Evolutionary conservation across 2,113 vertebrate species (phyloP).

Genomic region (Dicaeum eximium): DNA sequence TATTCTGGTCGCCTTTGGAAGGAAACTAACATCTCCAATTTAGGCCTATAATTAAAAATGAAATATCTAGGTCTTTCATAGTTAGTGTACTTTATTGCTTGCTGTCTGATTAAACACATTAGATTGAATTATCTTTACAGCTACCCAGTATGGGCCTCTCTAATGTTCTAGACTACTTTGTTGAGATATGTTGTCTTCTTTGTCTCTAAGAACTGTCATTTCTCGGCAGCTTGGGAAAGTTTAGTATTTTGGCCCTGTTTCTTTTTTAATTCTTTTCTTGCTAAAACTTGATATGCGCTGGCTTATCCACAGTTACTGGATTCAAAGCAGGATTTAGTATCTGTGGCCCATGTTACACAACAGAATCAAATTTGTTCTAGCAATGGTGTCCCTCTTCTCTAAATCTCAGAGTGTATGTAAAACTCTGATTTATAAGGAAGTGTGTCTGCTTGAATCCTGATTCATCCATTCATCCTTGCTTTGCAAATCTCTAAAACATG

Average conservation of each 20-base stretch:
- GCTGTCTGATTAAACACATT: constrained; percentile 17
- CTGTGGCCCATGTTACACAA: background rate
- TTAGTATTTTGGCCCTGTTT: background rate
- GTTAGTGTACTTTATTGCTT: constrained; percentile 39
- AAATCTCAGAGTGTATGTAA: background rate
- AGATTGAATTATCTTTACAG: background rate
- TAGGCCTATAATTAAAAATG: constrained; percentile 63
- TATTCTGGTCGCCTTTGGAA: constrained; percentile 54
- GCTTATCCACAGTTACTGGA: background rate
- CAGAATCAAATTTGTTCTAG: background rate
- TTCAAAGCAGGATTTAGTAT: background rate
- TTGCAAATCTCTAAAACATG: background rate
- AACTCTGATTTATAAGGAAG: background rate
- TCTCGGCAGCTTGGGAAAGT: background rate
- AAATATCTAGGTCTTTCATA: constrained; percentile 64
- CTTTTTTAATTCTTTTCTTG: background rate
- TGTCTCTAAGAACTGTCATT: background rate
- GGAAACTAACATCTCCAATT: constrained; percentile 39
- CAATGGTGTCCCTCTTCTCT: background rate
- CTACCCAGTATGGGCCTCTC: background rate
- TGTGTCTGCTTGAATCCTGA: background rate
- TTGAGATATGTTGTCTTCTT: background rate
- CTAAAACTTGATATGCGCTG: background rate
- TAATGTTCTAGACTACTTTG: constrained; percentile 1
- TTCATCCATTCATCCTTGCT: background rate